phyloP scores from a whole-genome alignment of 2,113 vertebrate species.

The Nicator chloris region DNA sequence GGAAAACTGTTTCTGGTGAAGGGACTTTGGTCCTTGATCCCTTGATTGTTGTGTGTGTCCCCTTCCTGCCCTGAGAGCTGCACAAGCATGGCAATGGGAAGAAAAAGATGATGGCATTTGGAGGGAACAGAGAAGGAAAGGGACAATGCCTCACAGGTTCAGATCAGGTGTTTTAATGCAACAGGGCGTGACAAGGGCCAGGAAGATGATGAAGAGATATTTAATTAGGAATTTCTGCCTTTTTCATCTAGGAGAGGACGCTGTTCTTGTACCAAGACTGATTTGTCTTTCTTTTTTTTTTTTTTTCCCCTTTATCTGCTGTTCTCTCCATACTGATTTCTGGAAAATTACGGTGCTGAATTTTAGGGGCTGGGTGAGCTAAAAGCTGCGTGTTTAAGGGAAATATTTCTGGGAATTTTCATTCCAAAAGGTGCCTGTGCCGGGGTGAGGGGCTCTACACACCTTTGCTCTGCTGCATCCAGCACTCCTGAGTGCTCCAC shows the following conservation, averaged over 20 bases:
- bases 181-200: background rate
- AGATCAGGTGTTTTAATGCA: background rate
- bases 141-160: background rate
- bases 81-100: background rate
- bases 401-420: background rate
- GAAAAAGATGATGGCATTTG: background rate
- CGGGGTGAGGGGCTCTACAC: accelerated
- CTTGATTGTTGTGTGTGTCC: background rate
- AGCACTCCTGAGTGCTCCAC: background rate
- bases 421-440: background rate
- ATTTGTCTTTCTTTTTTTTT: background rate
- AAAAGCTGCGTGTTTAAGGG: accelerated
- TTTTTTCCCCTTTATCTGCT: background rate
- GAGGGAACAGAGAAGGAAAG: background rate
- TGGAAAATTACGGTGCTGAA: background rate
- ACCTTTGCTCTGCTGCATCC: background rate
- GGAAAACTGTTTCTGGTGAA: background rate
- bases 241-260: background rate
- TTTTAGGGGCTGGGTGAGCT: background rate
- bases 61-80: background rate
- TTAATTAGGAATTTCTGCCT: background rate
- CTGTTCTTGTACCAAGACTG: background rate
- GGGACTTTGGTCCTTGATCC: background rate
- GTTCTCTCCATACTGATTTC: background rate
- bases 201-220: background rate